A percentile compares a stretch with the other conserved stretches of the same genome.
Evolutionary conservation across 1,140 invertebrate genomes (phyloP).

Genomic region (Helicorthomorpha holstii): DNA sequence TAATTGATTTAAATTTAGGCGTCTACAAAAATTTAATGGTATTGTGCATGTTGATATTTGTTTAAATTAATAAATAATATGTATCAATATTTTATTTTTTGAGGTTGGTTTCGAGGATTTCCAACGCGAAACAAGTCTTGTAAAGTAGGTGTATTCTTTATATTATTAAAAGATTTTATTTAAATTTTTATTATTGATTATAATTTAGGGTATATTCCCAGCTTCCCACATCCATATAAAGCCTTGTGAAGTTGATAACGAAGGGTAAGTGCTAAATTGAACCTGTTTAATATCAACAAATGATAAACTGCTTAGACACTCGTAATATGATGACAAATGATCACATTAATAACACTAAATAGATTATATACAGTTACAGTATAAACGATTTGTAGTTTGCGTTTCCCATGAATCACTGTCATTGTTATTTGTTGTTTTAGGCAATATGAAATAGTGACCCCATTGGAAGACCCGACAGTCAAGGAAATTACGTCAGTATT

Average conservation of each 20-base stretch:
- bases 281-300: neutral
- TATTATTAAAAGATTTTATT: neutral
- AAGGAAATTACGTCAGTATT: conserved; percentile 71
- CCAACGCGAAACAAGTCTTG: conserved; percentile 56
- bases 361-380: neutral
- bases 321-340: too few relatives aligned
- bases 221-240: conserved; percentile 53
- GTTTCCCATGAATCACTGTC: neutral
- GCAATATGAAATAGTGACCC: conserved; percentile 45
- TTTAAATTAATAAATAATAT: neutral
- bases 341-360: neutral
- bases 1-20: neutral
- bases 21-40: neutral
- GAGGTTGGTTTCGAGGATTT: conserved; percentile 75
- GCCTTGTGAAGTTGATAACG: conserved; percentile 55
- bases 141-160: conserved; percentile 27
- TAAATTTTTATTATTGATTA: neutral
- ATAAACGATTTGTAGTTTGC: conserved; percentile 1
- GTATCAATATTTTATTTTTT: conserved; percentile 12
- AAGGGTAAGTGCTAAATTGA: conserved; percentile 30
- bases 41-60: neutral
- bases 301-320: neutral
- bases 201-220: conserved; percentile 60
- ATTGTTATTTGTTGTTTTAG: conserved; percentile 18
- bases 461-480: conserved; percentile 71